Evolutionary conservation across 2,888 invertebrate genomes (phyloP).

Genomic region (Arge pagana): DNA sequence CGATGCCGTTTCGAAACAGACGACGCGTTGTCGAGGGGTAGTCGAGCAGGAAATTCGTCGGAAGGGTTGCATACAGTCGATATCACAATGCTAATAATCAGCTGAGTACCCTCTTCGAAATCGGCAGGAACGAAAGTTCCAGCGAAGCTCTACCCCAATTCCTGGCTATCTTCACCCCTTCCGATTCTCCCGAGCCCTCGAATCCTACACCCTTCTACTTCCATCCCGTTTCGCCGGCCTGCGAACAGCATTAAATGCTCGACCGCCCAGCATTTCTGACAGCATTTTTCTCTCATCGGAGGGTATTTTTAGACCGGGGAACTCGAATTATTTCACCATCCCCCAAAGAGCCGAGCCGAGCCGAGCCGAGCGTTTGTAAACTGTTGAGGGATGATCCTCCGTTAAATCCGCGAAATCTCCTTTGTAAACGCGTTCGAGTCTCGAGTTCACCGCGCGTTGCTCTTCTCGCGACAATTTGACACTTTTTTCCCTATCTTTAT

Average conservation of each 20-base stretch:
- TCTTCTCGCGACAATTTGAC: no score
- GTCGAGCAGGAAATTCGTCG: no score
- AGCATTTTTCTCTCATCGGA: conserved; percentile 15
- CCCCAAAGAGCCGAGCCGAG: conserved; percentile 9
- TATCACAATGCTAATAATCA: conserved; percentile 55
- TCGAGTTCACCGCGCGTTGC: no score
- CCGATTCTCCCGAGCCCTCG: not conserved
- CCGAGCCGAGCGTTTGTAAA: conserved; percentile 6
- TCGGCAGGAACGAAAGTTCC: no score
- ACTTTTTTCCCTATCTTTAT: no score
- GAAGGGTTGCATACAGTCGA: conserved; percentile 33
- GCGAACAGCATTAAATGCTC: not conserved
- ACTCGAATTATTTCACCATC: conserved; percentile 3
- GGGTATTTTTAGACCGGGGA: conserved; percentile 13
- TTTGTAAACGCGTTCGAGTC: no score
- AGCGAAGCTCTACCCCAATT: conserved; percentile 41
- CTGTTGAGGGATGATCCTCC: conserved; percentile 3
- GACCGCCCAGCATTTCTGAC: conserved; percentile 16
- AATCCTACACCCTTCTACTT: not conserved
- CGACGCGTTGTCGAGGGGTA: no score
- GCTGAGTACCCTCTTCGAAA: conserved; percentile 41
- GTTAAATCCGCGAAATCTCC: not conserved
- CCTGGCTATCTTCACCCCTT: conserved; percentile 23
- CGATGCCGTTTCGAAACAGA: no score
- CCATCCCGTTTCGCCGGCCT: not conserved